A percentile compares a stretch with the other conserved stretches of the same genome.
Evolutionary conservation across 2,113 vertebrate genomes (phyloP).

Genomic region (Hymenochirus boettgeri): DNA sequence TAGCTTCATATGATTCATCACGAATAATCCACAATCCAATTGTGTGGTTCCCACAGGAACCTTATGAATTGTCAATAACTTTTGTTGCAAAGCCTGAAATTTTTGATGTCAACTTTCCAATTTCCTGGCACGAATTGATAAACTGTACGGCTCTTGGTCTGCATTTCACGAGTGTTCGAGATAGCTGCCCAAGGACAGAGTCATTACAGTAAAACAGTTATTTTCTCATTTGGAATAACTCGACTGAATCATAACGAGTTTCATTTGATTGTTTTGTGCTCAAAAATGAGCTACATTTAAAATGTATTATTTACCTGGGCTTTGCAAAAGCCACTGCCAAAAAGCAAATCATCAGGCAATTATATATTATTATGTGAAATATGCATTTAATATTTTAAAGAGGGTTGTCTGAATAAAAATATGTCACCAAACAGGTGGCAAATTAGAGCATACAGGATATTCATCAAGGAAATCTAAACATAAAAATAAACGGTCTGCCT

Average conservation of each 20-base stretch:
- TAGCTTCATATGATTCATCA: too few species aligned
- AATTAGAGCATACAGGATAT: neutral
- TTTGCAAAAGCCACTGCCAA: slow-evolving; percentile 43
- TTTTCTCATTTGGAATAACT: slow-evolving; percentile 47
- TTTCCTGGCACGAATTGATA: too few species aligned
- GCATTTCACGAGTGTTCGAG: neutral
- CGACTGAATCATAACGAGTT: slow-evolving; percentile 18
- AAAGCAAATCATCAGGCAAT: slow-evolving; percentile 46
- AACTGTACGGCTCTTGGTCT: neutral
- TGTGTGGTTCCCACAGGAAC: too few species aligned
- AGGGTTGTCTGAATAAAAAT: neutral
- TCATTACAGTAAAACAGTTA: slow-evolving; percentile 26
- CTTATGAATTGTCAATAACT: too few species aligned
- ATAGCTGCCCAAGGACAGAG: neutral
- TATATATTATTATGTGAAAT: slow-evolving; percentile 47
- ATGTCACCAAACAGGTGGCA: neutral
- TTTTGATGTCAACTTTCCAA: too few species aligned
- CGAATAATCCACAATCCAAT: too few species aligned
- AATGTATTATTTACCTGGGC: slow-evolving; percentile 47
- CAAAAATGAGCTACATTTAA: slow-evolving; percentile 48
- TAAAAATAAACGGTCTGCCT: neutral
- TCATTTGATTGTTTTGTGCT: slow-evolving; percentile 44
- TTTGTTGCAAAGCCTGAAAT: too few species aligned
- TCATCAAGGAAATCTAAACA: neutral
- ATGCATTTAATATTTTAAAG: slow-evolving; percentile 22